phyloP scores from a whole-genome alignment of 2,888 invertebrate genomes.

The Tetheella fluctuosa region DNA sequence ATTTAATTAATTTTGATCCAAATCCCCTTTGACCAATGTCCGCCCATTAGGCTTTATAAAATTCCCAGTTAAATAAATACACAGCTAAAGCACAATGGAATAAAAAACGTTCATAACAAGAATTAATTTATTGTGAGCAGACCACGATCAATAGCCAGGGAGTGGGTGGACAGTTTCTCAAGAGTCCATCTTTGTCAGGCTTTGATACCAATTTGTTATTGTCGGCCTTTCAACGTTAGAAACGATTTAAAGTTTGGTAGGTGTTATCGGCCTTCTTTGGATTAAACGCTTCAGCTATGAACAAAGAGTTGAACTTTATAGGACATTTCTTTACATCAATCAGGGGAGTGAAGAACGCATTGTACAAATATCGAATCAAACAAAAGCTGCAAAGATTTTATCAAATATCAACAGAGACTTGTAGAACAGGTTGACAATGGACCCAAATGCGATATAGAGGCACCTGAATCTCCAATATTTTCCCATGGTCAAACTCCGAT shows the following conservation, averaged over 20 bases:
- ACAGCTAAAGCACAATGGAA: slow-evolving; percentile 68
- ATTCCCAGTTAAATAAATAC: slow-evolving; percentile 73
- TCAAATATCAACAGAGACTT: slow-evolving; percentile 53
- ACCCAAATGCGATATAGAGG: slow-evolving; percentile 64
- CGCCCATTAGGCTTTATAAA: slow-evolving; percentile 71
- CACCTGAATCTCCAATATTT: slow-evolving; percentile 81
- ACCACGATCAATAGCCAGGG: slow-evolving; percentile 77
- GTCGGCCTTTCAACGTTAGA: slow-evolving; percentile 78
- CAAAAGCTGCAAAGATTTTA: slow-evolving; percentile 62
- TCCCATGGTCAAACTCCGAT: slow-evolving; percentile 82
- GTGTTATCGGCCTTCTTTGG: slow-evolving; percentile 62
- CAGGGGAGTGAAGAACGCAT: slow-evolving; percentile 1
- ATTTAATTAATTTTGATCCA: slow-evolving; percentile 33
- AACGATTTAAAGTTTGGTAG: slow-evolving; percentile 79
- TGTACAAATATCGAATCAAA: slow-evolving; percentile 40
- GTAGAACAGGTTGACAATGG: slow-evolving; percentile 74
- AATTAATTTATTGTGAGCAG: slow-evolving; percentile 80
- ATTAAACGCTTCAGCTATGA: slow-evolving; percentile 43
- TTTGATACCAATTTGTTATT: slow-evolving; percentile 82
- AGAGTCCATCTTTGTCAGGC: slow-evolving; percentile 83
- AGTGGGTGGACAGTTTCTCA: slow-evolving; percentile 83
- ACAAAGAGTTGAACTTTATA: slow-evolving; percentile 25
- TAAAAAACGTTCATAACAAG: slow-evolving; percentile 82
- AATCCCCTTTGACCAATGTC: slow-evolving; percentile 77
- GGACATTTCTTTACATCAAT: slow-evolving; percentile 14